phyloP scores from a whole-genome alignment of 2,797 vertebrate genomes.

The Megalops cyprinoides region DNA sequence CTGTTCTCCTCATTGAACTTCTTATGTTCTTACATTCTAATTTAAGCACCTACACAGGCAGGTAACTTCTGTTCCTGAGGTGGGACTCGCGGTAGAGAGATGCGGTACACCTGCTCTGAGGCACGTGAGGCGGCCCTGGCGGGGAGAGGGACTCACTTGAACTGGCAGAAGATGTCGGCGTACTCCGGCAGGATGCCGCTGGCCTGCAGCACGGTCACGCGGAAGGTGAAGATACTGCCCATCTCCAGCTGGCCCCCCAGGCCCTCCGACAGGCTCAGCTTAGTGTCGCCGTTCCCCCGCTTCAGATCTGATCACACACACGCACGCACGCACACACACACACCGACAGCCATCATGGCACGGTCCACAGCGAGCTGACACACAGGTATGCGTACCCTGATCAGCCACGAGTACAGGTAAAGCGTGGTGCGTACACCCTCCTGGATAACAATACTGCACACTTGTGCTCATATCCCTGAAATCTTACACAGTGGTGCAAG shows the following conservation, averaged over 20 bases:
- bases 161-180: conserved; percentile 98
- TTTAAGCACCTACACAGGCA: neutral
- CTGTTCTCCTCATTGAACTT: no score
- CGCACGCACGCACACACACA: no score
- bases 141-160: conserved; percentile 88
- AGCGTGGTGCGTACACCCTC: conserved; percentile 13
- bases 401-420: conserved; percentile 33
- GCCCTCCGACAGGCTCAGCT: conserved; percentile 81
- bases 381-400: conserved; percentile 37
- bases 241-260: conserved; percentile 86
- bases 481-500: neutral
- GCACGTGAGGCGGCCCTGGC: neutral
- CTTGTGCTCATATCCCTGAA: neutral
- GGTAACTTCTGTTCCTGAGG: neutral
- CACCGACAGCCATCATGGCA: conserved; percentile 26
- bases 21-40: no score
- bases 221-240: conserved; percentile 94
- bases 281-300: conserved; percentile 78
- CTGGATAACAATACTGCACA: neutral
- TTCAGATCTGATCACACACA: conserved; percentile 92
- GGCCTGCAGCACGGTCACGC: conserved; percentile 95
- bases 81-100: neutral
- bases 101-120: conserved; percentile 38
- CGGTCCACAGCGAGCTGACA: neutral
- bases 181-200: conserved; percentile 89